Base-by-base conservation (phyloP, 2,113 vertebrate species). In the Caranx ignobilis region DNA sequence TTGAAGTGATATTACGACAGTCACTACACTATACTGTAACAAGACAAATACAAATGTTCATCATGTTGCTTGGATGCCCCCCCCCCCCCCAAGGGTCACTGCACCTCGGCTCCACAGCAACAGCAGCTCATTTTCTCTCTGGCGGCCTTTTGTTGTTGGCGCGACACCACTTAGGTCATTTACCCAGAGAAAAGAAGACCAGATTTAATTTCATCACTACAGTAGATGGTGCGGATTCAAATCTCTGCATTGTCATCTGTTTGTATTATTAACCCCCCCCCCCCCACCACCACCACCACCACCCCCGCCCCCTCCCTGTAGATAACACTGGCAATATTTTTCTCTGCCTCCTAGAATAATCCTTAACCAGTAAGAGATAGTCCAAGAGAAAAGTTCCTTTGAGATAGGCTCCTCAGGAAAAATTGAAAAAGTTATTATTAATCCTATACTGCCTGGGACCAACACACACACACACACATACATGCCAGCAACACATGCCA, bases 341-440 rank as follows among this genome's bases (percentile, higher is more conserved):
- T 66, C 71, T 64, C 84, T 78, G 67, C 79, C 74, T 84, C 60
- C 84, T 60, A 59, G 71, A 89, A 83, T 88, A 90, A 89, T 90
- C 85, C 79, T 79, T 81, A 85, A 87, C 81, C 87, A 88, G 80
- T 63, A 45, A 55, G 76, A 87, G 87, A 91, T 82, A 81, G 76
- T 76, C 84, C 72, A 82, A 69, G 57, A 90, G 87, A 81, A 91
- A 90, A 84, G 66, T 87, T 84, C 65, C 68, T 87, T 86, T 87
- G 48, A 88, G 85, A 90, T 87, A 82, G 85, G 71, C 85, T 77
- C 71, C 86, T 86, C 73, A 59, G 72, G 69, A 84, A 92, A 92
- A 93, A 92, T 88, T 85, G 75, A 89, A 88, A 91, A 89, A 83
- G n/a, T 85, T 88, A 83, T 86, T 82, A 89, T 87, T 88, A 92